Evolutionary conservation across 2,888 invertebrate species (phyloP), one percentile per base, ranked within the genome.

Genomic region (Sesia apiformis): DNA sequence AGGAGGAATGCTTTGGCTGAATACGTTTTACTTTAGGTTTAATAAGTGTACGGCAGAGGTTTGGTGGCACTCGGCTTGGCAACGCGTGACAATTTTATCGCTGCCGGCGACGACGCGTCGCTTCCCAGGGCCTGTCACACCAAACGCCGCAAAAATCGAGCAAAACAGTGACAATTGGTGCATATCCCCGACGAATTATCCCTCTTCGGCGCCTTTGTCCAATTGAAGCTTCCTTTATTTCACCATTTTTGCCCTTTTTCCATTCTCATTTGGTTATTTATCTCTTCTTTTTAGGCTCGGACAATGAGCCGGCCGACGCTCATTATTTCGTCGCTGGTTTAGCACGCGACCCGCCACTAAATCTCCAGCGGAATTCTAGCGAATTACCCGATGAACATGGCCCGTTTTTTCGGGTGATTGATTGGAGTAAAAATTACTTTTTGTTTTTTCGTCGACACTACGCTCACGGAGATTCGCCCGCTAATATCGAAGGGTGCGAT

Each of bases 201-300:
- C 81, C 68, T 69, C 72, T 82, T 85, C 89, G 88, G 87, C 84
- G 87, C 84, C 88, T 88, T 86, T 88, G 88, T 86, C 78, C 81
- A 86, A 84, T 86, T 84, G 84, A 78, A 79, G 76, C 79, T 79
- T 79, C 78, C 84, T 85, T 88, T 87, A 85, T 87, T 84, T 84
- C 72, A 78, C 83, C 80, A 82, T 88, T 88, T 88, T 85, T 83
- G 81, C 84, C 83, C 79, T 86, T 88, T 86, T 84, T 84, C 85
- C 83, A 79, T 84, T 85, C 88, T 86, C 88, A 89, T 88, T 89
- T 89, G 88, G 85, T 86, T 88, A 88, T 88, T 87, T 88, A 86
- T 88, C 74, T 86, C 73, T 74, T 81, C 83, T 83, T 85, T 86
- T 86, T 85, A 80, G 77, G 71, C 65, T 63, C 66, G 74, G 71